Conservation (phyloP, 2,888 invertebrate species). For the Tupiocoris notatus region DNA sequence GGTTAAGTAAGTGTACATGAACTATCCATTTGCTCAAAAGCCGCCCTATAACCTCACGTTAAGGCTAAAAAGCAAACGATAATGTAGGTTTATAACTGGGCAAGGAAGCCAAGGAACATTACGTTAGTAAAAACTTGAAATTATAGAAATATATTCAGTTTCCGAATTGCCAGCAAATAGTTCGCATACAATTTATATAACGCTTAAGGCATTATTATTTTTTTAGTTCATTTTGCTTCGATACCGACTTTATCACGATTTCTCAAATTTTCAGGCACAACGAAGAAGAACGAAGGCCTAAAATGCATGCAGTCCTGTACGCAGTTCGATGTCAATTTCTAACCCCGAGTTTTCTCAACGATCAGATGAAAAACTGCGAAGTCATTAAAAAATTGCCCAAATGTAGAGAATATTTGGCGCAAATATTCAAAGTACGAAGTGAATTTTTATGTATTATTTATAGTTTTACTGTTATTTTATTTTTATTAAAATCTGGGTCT, state of each 20-base stretch:
- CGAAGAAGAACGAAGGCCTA: constrained; percentile 76
- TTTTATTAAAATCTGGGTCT: not conserved
- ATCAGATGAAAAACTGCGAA: constrained; percentile 87
- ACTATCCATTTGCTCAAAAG: too few species aligned
- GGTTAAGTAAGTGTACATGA: constrained; percentile 61
- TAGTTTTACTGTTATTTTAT: not conserved
- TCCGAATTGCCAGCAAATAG: too few species aligned
- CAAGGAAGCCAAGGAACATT: too few species aligned
- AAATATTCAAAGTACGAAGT: constrained; percentile 69
- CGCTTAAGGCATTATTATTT: too few species aligned
- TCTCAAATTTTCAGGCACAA: constrained; percentile 55
- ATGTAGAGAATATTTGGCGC: constrained; percentile 83
- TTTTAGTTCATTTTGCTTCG: too few species aligned
- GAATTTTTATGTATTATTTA: not conserved
- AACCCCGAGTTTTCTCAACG: constrained; percentile 84
- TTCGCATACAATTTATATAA: too few species aligned
- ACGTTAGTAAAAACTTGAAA: too few species aligned
- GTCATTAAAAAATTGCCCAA: constrained; percentile 83
- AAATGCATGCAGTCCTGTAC: constrained; percentile 83
- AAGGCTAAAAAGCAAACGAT: too few species aligned
- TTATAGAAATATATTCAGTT: too few species aligned
- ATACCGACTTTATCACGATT: not conserved
- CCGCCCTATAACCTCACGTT: too few species aligned
- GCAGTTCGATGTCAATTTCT: constrained; percentile 90
- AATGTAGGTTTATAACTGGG: too few species aligned